Conservation (phyloP, 2,888 invertebrate genomes). For the Spatulosminthurus flaviceps region DNA sequence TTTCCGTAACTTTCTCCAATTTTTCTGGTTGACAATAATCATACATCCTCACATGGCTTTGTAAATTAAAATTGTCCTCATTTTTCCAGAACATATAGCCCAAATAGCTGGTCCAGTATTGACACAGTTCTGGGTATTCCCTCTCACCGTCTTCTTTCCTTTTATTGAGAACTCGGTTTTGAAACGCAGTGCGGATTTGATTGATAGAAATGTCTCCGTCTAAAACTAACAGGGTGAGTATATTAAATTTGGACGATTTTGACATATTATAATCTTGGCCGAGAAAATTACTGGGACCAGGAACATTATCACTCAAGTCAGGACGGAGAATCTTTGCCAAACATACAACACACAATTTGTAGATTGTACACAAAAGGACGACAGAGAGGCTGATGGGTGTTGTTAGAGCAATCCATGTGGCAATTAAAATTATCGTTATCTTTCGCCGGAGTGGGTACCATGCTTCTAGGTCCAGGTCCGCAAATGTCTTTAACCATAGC, state of each 20-base stretch:
- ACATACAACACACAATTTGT: not conserved
- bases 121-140: not conserved
- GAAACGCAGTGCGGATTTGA: not conserved
- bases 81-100: not conserved
- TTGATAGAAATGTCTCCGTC: not conserved
- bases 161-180: not conserved
- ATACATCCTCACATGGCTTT: not conserved
- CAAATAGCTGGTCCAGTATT: slow-evolving; percentile 18
- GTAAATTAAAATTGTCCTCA: not conserved
- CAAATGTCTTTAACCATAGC: not conserved
- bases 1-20: not conserved
- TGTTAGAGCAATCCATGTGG: not conserved
- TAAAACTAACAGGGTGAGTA: not conserved
- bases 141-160: not conserved
- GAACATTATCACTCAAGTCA: not conserved
- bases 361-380: not conserved
- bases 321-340: not conserved
- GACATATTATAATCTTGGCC: not conserved
- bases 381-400: not conserved
- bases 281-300: not conserved
- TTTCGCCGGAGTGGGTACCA: not conserved
- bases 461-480: not conserved
- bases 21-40: not conserved
- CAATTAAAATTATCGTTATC: not conserved
- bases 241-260: slow-evolving; percentile 13